Evolutionary conservation across 2,113 vertebrate species (phyloP), one percentile per base, ranked within the genome.

Genomic region (Sula dactylatra): DNA sequence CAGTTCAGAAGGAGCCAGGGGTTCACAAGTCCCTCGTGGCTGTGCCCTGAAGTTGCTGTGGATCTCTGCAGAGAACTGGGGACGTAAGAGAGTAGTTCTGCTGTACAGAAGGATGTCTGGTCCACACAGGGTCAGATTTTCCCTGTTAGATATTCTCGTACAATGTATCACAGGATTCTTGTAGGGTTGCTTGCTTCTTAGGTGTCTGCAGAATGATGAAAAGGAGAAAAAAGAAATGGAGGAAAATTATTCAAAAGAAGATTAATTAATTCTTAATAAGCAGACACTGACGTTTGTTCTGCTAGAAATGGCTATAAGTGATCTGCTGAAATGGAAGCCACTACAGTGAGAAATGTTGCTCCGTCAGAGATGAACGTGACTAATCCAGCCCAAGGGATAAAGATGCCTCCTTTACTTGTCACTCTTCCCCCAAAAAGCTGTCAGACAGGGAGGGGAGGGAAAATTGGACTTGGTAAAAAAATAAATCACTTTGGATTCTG

Each of bases 401-500:
- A 95, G 94, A 96, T 83, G 89, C 90, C 90, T 95, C 94, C 95
- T 96, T 88, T 82, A n/a, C 87, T 83, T 96, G 96, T 93, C 93
- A 95, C 71, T 97, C 89, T 95, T 85, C 38, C 59, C 95, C 86
- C 16, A 96, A 94, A 97, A 95, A 96, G 32, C 91, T 96, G 95
- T 86, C 91, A 95, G 93, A 95, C 94, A 45, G 87, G 74, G 87
- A 94, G 82, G 82, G 77, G 88, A 96, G 89, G 88, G 79, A 77
- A 94, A 94, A 94, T 90, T 97, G 50, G 91, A 93, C 91, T 91
- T n/a, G 40, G 91, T 83, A 80, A 97, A 95, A 97, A 96, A 96
- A 97, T 93, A 96, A 96, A 97, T 97, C 96, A 91, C 84, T 97
- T 85, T 74, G 84, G 90, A 96, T 97, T 96, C 79, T 88, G 87